phyloP scores from a whole-genome alignment of 2,888 invertebrate genomes.

The Ophioninae sp. region DNA sequence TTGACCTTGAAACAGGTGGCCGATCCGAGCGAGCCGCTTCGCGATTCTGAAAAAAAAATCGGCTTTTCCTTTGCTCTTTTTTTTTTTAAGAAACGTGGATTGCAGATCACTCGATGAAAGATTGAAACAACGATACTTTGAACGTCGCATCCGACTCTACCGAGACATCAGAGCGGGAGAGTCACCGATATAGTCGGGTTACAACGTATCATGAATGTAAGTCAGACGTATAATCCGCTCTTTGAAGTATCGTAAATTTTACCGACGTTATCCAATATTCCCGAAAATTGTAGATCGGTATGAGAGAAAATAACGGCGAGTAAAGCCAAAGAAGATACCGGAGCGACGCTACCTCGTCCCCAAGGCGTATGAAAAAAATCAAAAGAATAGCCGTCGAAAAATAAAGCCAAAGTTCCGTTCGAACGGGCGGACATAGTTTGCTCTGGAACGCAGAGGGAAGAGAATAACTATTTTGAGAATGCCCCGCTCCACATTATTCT shows the following conservation, averaged over 20 bases:
- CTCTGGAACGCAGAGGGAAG: slow-evolving; percentile 32
- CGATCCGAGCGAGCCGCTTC: neutral
- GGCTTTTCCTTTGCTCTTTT: neutral
- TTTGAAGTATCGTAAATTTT: slow-evolving; percentile 27
- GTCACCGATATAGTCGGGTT: slow-evolving; percentile 30
- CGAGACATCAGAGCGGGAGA: slow-evolving; percentile 13
- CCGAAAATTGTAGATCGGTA: slow-evolving; percentile 28
- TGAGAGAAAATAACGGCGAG: slow-evolving; percentile 3
- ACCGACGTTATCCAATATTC: slow-evolving; percentile 2
- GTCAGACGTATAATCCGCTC: slow-evolving; percentile 45
- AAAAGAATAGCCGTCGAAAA: slow-evolving; percentile 4
- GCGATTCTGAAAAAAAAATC: neutral
- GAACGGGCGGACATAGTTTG: neutral
- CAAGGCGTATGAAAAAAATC: slow-evolving; percentile 7
- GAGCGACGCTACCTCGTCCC: neutral
- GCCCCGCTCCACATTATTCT: slow-evolving; percentile 74
- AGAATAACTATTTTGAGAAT: slow-evolving; percentile 77
- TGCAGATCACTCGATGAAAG: neutral
- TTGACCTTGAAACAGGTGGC: slow-evolving; percentile 11
- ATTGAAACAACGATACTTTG: neutral
- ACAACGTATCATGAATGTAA: slow-evolving; percentile 68
- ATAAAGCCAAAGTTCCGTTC: neutral
- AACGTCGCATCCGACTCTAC: slow-evolving; percentile 9
- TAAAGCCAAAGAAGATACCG: neutral
- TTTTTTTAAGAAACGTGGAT: neutral